A percentile compares a stretch with the other conserved stretches of the same genome.
phyloP scores from a whole-genome alignment of 2,888 invertebrate genomes.

The Entomobrya proxima region DNA sequence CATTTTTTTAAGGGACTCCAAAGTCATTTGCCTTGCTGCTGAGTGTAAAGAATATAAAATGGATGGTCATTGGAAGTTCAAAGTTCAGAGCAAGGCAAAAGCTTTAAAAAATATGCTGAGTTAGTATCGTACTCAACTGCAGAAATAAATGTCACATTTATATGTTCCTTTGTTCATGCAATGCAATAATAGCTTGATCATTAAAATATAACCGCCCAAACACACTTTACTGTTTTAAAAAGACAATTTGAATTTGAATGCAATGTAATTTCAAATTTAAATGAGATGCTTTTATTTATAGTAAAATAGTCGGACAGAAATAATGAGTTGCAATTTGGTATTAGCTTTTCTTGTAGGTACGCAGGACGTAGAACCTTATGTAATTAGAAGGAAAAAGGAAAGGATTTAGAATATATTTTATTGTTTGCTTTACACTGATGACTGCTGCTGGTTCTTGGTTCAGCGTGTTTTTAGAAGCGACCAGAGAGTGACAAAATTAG shows the following conservation, averaged over 20 bases:
- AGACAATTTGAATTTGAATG: constrained; percentile 8
- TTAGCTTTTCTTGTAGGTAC: neutral
- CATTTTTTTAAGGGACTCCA: too few relatives aligned
- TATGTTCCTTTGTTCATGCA: too few relatives aligned
- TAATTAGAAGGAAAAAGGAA: neutral
- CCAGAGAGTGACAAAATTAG: constrained; percentile 67
- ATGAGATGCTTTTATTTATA: neutral
- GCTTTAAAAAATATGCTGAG: too few relatives aligned
- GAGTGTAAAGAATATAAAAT: too few relatives aligned
- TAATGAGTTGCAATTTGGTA: neutral
- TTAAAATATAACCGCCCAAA: neutral
- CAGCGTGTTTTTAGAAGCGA: constrained; percentile 13
- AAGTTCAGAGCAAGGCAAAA: too few relatives aligned
- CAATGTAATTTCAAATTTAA: neutral
- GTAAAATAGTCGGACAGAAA: neutral
- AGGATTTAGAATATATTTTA: neutral
- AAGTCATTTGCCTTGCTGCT: too few relatives aligned
- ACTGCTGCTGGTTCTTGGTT: too few relatives aligned
- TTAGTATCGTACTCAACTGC: too few relatives aligned
- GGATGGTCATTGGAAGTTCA: too few relatives aligned
- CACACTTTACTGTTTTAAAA: neutral
- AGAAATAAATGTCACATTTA: too few relatives aligned
- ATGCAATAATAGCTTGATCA: too few relatives aligned
- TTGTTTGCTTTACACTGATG: constrained; percentile 5
- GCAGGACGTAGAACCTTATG: too few relatives aligned